Evolutionary conservation across 1,140 invertebrate genomes (phyloP).

Genomic region (Lordiphosa stackelbergi): DNA sequence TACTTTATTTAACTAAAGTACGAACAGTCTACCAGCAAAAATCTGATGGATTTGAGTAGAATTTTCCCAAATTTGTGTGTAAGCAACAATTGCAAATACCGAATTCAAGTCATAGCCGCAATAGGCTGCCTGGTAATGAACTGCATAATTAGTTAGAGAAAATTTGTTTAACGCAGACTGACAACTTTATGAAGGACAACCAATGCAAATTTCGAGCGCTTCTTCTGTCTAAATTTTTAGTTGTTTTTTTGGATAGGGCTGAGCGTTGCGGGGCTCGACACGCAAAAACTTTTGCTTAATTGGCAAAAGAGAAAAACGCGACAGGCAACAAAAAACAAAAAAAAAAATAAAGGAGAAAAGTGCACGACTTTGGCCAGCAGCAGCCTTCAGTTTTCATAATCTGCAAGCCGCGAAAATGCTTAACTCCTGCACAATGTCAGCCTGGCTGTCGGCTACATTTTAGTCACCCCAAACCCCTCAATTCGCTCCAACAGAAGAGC

Average conservation of each 20-base stretch:
- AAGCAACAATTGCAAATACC: too few species aligned
- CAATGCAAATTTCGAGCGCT: conserved; percentile 44
- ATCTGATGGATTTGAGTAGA: too few species aligned
- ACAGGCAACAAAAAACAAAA: background rate
- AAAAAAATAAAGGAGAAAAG: too few species aligned
- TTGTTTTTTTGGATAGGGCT: background rate
- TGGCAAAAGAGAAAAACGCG: conserved; percentile 34
- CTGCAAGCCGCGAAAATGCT: conserved; percentile 62
- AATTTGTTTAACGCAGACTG: conserved; percentile 32
- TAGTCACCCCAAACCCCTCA: conserved; percentile 1
- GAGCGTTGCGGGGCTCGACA: background rate
- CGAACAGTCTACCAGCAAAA: too few species aligned
- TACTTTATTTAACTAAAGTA: too few species aligned
- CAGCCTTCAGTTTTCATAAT: conserved; percentile 50
- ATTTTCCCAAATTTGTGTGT: too few species aligned
- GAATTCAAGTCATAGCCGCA: too few species aligned
- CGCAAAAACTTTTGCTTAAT: conserved; percentile 57
- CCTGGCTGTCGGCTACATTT: conserved; percentile 51
- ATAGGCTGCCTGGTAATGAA: conserved; percentile 36
- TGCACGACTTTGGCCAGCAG: conserved; percentile 15
- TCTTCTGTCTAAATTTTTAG: conserved; percentile 26
- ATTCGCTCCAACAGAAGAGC: background rate
- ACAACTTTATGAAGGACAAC: conserved; percentile 15
- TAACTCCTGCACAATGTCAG: conserved; percentile 63
- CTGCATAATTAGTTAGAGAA: conserved; percentile 53